Conservation (phyloP, 1,140 invertebrate species). For the Pentalonia nigronervosa region DNA sequence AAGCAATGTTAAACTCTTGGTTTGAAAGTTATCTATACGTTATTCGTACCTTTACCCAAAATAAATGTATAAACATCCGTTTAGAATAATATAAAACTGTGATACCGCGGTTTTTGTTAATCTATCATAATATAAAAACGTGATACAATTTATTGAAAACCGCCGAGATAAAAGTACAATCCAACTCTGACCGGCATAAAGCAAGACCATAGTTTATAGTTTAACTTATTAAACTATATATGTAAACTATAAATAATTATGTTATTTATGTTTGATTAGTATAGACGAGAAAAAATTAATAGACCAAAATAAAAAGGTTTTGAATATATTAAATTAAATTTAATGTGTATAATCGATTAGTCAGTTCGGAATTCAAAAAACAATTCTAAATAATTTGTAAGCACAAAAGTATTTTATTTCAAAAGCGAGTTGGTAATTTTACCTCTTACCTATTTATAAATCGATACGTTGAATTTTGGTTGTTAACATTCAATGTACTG, state of each 20-base stretch:
- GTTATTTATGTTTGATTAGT: not conserved
- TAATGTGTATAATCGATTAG: not conserved
- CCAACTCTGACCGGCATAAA: not conserved
- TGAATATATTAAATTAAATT: not conserved
- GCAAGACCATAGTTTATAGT: not conserved
- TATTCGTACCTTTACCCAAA: not conserved
- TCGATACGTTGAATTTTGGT: not conserved
- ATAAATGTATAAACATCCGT: not conserved
- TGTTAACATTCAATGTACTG: not conserved
- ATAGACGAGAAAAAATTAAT: not conserved
- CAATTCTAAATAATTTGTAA: not conserved
- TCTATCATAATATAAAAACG: not conserved
- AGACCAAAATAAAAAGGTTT: not conserved
- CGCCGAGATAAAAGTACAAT: not conserved
- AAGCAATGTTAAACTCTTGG: not conserved
- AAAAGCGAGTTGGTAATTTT: not conserved
- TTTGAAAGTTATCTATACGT: not conserved
- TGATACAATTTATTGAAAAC: not conserved
- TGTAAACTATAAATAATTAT: no score
- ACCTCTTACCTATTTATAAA: not conserved
- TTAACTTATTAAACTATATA: no score
- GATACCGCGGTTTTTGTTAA: not conserved
- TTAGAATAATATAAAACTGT: not conserved
- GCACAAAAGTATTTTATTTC: not conserved
- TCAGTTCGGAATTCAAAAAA: not conserved